Evolutionary conservation across 2,113 vertebrate species (phyloP).

Genomic region (Tyrannus savana): DNA sequence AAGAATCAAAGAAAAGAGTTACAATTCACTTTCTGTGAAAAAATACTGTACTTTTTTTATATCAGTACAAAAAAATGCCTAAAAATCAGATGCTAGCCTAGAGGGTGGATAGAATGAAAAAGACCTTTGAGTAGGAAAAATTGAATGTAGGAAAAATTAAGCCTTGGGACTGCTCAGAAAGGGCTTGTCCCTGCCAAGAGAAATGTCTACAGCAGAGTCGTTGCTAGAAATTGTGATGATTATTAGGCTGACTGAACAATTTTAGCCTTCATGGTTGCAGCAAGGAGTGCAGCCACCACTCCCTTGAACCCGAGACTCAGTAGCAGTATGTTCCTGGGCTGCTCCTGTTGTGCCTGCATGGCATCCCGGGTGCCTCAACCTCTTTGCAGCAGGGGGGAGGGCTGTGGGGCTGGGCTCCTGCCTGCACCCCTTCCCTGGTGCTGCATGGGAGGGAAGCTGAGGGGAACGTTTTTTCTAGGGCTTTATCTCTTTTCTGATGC

Average conservation of each 20-base stretch:
- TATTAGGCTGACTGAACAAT: background rate
- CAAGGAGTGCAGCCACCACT: background rate
- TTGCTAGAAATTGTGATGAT: background rate
- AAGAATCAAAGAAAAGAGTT: background rate
- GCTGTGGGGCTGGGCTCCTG: background rate
- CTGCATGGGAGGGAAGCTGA: background rate
- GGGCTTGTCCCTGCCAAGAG: background rate
- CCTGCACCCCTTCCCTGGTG: background rate
- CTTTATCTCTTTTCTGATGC: background rate
- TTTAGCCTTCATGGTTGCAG: background rate
- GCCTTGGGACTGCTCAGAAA: background rate
- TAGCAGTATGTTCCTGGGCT: background rate
- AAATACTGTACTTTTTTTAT: background rate
- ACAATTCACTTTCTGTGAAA: background rate
- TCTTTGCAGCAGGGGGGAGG: background rate
- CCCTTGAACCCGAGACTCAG: background rate
- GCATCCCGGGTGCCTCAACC: rapidly evolving
- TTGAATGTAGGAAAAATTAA: background rate
- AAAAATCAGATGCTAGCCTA: background rate
- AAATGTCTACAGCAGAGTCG: background rate
- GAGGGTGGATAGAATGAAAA: background rate
- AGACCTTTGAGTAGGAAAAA: background rate
- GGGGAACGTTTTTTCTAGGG: background rate
- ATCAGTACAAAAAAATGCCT: background rate
- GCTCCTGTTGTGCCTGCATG: background rate